Evolutionary conservation across 92 coral and sea anemone genomes (phyloP), one percentile per base, ranked within the genome.

Genomic region (Heteractis magnifica): DNA sequence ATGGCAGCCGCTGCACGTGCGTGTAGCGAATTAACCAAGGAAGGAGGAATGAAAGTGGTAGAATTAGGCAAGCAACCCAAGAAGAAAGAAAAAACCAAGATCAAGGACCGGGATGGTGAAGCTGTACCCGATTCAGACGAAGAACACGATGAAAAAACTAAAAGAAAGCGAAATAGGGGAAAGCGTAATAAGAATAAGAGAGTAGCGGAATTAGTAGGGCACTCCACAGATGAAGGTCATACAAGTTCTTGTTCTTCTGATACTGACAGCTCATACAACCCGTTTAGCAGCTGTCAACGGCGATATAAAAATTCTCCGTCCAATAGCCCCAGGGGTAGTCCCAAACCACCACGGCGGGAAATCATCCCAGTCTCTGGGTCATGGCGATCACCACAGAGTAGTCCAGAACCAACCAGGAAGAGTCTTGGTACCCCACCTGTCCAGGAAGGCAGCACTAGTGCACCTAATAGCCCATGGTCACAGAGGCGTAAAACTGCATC

Each of bases 1-100:
- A 97, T 97, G 99, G 99, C 99, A 49, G 99, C 99, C 0, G 94
- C 99, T 0, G 99, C 99, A 53, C 89, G 99, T 15, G 99, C 99
- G 4, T 97, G 99, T 72, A 89, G 96, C 70, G 99, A 94, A 83
- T 80, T 97, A 78, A 91, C 87, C n/a, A 88, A 92, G 68, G 92
- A 88, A 11, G 97, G 95, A 56, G 98, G 95, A 1, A 92, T 97
- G 93, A 92, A 88, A 71, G 99, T 97, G 4, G 94, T 91, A 0
- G 99, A 97, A 72, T 86, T 97, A 48, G 97, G 95, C 72, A 90
- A 91, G 75, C 89, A 82, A 49, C 49, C 94, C 8, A 87, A 87
- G 78, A 94, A 91, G 78, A 97, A 91, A 76, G 94, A 88, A 44
- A 94, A 94, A 78, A 72, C 80, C 74, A 95, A 92, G 58, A 71